A percentile compares a stretch with the other conserved stretches of the same genome.
Evolutionary conservation across 2,888 invertebrate species (phyloP).

Genomic region (Lasioglossum morio): DNA sequence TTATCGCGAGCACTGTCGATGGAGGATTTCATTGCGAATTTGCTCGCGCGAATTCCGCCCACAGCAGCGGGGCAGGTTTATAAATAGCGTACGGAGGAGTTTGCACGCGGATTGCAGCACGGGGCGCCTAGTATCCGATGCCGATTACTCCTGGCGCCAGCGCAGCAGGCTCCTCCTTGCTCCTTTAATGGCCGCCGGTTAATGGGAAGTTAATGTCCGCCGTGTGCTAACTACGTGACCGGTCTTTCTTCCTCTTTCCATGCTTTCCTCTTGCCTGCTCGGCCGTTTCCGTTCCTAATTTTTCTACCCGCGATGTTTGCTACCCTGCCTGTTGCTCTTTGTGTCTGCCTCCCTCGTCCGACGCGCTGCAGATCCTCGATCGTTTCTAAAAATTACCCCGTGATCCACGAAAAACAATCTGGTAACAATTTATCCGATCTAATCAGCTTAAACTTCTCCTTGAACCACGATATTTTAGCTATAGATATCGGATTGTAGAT

Average conservation of each 20-base stretch:
- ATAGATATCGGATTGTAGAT: too few species aligned
- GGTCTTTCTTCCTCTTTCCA: conserved; percentile 69
- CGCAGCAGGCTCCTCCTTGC: conserved; percentile 54
- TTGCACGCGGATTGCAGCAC: conserved; percentile 53
- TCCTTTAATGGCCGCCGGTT: conserved; percentile 75
- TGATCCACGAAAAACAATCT: neutral
- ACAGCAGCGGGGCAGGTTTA: conserved; percentile 65
- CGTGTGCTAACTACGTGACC: conserved; percentile 69
- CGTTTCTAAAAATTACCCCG: neutral
- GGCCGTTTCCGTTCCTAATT: conserved; percentile 22
- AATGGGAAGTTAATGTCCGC: conserved; percentile 79
- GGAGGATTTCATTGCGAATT: conserved; percentile 59
- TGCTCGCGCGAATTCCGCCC: conserved; percentile 38
- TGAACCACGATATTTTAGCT: too few species aligned
- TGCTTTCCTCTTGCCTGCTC: conserved; percentile 36
- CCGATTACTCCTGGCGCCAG: conserved; percentile 73
- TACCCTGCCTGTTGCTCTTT: conserved; percentile 1
- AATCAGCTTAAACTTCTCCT: too few species aligned
- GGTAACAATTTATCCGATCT: too few species aligned
- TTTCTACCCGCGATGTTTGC: conserved; percentile 19
- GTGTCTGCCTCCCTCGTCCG: neutral
- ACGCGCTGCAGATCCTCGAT: neutral
- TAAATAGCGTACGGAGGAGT: conserved; percentile 68
- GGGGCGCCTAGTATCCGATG: conserved; percentile 65
- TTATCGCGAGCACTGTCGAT: conserved; percentile 44